Evolutionary conservation across 2,113 vertebrate genomes (phyloP).

Genomic region (Rhadina sibilatrix): DNA sequence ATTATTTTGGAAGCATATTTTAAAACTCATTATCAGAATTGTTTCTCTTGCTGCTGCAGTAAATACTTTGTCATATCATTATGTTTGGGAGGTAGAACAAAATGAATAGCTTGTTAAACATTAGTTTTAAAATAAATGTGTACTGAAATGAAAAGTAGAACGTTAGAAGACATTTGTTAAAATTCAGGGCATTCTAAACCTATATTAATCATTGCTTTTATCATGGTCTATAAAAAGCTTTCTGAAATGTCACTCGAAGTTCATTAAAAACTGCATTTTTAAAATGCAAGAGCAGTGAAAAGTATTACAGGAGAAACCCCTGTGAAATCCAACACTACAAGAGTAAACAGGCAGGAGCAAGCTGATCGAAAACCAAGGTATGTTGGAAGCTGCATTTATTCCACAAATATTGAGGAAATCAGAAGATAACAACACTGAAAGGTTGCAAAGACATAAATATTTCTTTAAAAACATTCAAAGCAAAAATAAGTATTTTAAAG

Average conservation of each 20-base stretch:
- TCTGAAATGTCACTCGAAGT: not conserved
- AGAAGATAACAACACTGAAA: not conserved
- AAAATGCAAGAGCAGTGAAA: not conserved
- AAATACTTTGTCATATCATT: conserved; percentile 25
- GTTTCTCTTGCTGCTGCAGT: not conserved
- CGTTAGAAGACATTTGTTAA: not conserved
- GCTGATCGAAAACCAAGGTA: not conserved
- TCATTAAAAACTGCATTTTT: not conserved
- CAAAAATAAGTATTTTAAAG: not conserved
- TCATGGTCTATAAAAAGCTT: not conserved
- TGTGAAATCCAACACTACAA: not conserved
- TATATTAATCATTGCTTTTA: not conserved
- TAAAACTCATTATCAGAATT: conserved; percentile 48
- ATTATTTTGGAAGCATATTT: conserved; percentile 35
- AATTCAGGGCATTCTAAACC: not conserved
- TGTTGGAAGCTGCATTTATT: not conserved
- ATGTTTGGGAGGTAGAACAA: not conserved
- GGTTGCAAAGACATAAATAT: not conserved
- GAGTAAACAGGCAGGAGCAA: not conserved
- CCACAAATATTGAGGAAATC: not conserved
- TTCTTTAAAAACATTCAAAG: not conserved
- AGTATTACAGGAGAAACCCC: not conserved
- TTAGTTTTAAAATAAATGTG: not conserved
- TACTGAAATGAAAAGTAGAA: not conserved
- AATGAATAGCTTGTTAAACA: conserved; percentile 48